Evolutionary conservation across 2,113 vertebrate genomes (phyloP).

Genomic region (Dolichotis patagonum): DNA sequence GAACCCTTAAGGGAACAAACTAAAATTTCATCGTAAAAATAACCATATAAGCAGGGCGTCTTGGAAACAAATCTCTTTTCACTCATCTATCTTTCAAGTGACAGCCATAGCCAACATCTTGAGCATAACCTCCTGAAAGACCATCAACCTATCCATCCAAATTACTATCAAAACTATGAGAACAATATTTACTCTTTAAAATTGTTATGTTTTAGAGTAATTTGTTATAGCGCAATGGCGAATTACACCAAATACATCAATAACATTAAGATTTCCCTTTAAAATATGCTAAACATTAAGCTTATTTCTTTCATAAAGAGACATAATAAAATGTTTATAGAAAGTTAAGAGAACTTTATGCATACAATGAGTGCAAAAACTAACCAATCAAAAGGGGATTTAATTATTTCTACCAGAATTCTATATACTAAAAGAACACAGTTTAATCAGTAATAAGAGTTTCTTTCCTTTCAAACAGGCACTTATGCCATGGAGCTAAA

Average conservation of each 20-base stretch:
- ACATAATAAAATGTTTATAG: not conserved
- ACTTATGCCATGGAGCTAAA: too few species aligned
- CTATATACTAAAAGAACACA: not conserved
- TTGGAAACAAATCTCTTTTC: conserved; percentile 4
- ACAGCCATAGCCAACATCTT: not conserved
- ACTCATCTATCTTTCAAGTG: not conserved
- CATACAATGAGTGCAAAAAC: conserved; percentile 10
- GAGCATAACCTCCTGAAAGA: not conserved
- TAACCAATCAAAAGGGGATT: not conserved
- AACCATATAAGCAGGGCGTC: not conserved
- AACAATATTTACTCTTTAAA: not conserved
- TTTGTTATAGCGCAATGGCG: not conserved
- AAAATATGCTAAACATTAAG: conserved; percentile 41
- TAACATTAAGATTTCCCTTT: not conserved
- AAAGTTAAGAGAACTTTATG: not conserved
- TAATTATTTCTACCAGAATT: conserved; percentile 13
- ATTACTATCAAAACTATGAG: not conserved
- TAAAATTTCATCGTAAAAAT: not conserved
- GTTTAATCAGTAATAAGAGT: not conserved
- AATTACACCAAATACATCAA: conserved; percentile 52
- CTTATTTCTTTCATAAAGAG: conserved; percentile 33
- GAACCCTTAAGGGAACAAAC: not conserved
- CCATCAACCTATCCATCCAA: not conserved
- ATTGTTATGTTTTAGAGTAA: not conserved
- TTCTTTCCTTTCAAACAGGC: too few species aligned